Conservation (phyloP, 2,797 vertebrate species). For the Balearica regulorum region DNA sequence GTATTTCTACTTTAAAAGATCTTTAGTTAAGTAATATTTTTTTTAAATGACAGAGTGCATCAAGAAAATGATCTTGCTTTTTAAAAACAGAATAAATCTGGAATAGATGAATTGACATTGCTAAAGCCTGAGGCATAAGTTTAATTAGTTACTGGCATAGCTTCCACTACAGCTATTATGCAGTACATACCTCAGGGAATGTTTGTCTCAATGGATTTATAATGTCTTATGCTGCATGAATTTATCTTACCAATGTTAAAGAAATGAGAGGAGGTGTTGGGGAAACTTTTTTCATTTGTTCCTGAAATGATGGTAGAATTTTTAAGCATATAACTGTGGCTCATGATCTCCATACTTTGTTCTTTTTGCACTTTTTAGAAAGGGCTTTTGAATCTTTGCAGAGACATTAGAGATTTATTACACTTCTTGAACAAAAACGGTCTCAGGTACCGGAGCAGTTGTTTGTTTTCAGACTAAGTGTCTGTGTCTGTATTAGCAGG, state of each 20-base stretch:
- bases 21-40: background rate
- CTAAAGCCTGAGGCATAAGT: conserved; percentile 12
- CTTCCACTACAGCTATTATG: background rate
- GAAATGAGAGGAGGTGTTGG: background rate
- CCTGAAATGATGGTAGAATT: background rate
- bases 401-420: background rate
- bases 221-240: background rate
- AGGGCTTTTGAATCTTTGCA: background rate
- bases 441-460: background rate
- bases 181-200: background rate
- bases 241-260: background rate
- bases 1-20: background rate
- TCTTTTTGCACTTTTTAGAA: background rate
- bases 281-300: background rate
- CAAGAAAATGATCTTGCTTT: background rate
- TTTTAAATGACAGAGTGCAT: background rate
- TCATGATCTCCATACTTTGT: background rate
- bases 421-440: background rate
- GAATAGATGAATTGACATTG: conserved; percentile 1
- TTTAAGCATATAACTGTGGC: background rate
- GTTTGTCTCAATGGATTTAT: conserved; percentile 16
- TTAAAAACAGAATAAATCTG: background rate
- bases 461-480: background rate
- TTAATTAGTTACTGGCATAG: conserved; percentile 44
- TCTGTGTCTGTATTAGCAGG: background rate